Base-by-base conservation (phyloP, 2,797 vertebrate genomes). In the Protosalanx chinensis region DNA sequence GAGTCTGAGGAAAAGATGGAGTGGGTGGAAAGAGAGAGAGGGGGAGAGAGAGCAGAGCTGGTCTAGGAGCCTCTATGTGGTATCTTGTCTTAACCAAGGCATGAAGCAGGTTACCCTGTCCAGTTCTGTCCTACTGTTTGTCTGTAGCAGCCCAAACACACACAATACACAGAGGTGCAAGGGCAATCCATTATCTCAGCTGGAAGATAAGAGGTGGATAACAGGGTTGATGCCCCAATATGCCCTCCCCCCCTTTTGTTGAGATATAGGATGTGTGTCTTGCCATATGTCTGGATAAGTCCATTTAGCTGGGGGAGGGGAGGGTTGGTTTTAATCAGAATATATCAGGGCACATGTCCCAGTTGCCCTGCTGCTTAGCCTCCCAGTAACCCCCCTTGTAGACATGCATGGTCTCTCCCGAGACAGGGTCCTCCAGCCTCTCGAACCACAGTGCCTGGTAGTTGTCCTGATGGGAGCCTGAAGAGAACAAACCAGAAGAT, bases 381-480 rank as follows among this genome's bases (percentile, higher is more conserved):
- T 98, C 96, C 97, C 97, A 98, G 90, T 98, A 98, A 1, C 95
- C 96, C 0, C 96, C 97, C 65, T 87, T 93, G 89, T 96, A 98
- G 86, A 97, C 79, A 7, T 98, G 94, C 0, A 94, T 85, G 67
- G 91, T 73, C 86, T 98, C 97, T 86, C 94, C 94, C 0, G 95
- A 96, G 10, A 82, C 82, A 0, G 91, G 90, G 78, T 98, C 97
- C 35, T 95, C 92, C 2, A 81, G 81, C 70, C 92, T 92, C 77
- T 98, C 94, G 53, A 98, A 98, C 97, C 97, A 98, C 88, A 93
- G 79, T 0, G 97, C 89, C 74, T 94, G 94, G 84, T 98, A 94
- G 86, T 90, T 95, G 78, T 98, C 97, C 5, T 90, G 91, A n/a
- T 94, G 93, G 6, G 89, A 70, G 30, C 92, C 96, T 97, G 72